phyloP scores from a whole-genome alignment of 1,140 invertebrate genomes.

The Pomacea maculata region DNA sequence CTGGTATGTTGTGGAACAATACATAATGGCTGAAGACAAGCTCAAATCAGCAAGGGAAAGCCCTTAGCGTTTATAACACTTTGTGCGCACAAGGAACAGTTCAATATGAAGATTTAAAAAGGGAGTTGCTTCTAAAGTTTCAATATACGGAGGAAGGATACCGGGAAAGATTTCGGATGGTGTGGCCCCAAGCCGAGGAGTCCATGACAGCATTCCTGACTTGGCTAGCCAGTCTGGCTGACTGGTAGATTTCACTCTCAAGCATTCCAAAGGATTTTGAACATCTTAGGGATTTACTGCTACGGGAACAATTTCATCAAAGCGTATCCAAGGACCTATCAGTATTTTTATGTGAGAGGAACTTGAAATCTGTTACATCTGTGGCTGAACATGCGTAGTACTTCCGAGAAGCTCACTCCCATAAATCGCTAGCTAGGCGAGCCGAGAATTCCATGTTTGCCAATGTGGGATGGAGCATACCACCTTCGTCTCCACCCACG shows the following conservation, averaged over 20 bases:
- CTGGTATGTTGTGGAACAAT: too few species aligned
- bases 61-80: background rate
- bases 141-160: conserved; percentile 3
- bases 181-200: background rate
- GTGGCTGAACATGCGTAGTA: background rate
- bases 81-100: background rate
- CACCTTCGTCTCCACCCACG: too few species aligned
- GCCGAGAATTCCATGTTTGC: too few species aligned
- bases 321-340: background rate
- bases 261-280: background rate
- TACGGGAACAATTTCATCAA: background rate
- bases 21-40: too few species aligned
- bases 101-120: conserved; percentile 1
- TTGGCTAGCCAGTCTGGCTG: background rate
- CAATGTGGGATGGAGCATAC: too few species aligned
- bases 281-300: background rate
- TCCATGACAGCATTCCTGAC: background rate
- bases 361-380: too few species aligned
- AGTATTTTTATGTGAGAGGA: conserved; percentile 11
- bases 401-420: background rate
- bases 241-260: background rate
- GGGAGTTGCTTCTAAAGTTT: background rate
- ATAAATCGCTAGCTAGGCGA: background rate
- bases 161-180: background rate
- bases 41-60: background rate